phyloP scores from a whole-genome alignment of 1,140 invertebrate species.

The Tribolium castaneum region DNA sequence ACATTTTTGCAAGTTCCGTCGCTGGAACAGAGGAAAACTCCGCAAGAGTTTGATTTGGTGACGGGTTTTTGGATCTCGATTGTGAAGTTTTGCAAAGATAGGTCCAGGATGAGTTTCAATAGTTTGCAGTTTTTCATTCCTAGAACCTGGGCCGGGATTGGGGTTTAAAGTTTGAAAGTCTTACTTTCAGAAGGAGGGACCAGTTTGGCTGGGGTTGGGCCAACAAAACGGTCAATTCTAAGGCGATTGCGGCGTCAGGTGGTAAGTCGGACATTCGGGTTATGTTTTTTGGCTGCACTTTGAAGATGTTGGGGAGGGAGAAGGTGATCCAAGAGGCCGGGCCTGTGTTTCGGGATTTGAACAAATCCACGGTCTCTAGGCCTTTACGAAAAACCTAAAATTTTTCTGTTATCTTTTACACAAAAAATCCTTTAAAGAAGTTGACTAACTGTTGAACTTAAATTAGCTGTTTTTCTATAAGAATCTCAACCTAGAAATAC shows the following conservation, averaged over 20 bases:
- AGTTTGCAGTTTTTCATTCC: constrained; percentile 73
- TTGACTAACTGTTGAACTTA: no score
- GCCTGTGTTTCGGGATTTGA: constrained; percentile 65
- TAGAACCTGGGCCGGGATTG: constrained; percentile 66
- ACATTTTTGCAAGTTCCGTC: constrained; percentile 63
- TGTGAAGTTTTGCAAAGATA: constrained; percentile 49
- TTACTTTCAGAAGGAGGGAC: constrained; percentile 77
- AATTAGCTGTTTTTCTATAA: no score
- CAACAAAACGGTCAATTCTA: constrained; percentile 77
- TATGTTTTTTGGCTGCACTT: constrained; percentile 62
- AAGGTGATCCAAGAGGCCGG: constrained; percentile 76
- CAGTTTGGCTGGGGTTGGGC: constrained; percentile 82
- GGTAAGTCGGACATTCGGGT: constrained; percentile 67
- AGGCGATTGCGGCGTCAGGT: constrained; percentile 69
- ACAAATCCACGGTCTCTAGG: constrained; percentile 67
- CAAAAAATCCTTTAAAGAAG: no score
- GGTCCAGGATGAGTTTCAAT: constrained; percentile 60
- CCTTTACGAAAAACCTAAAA: constrained; percentile 70
- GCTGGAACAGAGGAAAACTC: constrained; percentile 73
- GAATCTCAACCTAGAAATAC: no score
- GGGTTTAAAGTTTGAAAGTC: neutral
- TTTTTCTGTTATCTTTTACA: no score
- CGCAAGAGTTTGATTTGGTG: constrained; percentile 64
- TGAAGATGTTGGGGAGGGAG: constrained; percentile 72
- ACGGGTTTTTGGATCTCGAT: constrained; percentile 51